Conservation (phyloP, 2,797 vertebrate species). For the Gambusia yucatana region DNA sequence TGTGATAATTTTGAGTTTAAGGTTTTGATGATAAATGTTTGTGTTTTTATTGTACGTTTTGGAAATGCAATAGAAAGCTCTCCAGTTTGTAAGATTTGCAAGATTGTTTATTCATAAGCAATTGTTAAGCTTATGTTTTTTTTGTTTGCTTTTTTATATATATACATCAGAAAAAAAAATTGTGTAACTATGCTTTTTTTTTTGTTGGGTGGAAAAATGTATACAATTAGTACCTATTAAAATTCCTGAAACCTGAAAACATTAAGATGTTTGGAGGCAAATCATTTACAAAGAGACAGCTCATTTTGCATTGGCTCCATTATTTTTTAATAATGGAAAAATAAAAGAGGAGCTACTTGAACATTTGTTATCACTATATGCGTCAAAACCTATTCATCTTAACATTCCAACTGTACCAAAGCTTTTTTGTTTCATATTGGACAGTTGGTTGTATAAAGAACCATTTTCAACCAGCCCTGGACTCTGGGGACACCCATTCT, state of each 20-base stretch:
- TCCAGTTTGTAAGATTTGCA: background rate
- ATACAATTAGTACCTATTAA: background rate
- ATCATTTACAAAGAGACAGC: background rate
- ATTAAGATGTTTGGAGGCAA: background rate
- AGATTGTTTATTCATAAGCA: background rate
- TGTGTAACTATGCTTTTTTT: background rate
- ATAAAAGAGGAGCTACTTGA: background rate
- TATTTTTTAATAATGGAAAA: background rate
- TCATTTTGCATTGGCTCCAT: background rate
- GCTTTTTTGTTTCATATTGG: background rate
- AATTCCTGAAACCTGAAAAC: background rate
- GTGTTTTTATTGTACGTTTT: background rate
- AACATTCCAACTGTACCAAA: background rate
- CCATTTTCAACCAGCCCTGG: background rate
- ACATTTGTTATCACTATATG: background rate
- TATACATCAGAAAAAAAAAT: background rate
- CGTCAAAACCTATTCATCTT: background rate
- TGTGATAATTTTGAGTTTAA: slow-evolving; percentile 11
- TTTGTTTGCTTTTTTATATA: background rate
- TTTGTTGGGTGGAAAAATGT: background rate
- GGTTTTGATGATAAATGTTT: slow-evolving; percentile 45
- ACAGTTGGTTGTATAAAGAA: background rate
- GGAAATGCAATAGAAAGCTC: background rate
- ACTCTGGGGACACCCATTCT: background rate
- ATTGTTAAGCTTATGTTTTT: background rate